Conservation (phyloP, 2,888 invertebrate species). For the Cremastinae sp. region DNA sequence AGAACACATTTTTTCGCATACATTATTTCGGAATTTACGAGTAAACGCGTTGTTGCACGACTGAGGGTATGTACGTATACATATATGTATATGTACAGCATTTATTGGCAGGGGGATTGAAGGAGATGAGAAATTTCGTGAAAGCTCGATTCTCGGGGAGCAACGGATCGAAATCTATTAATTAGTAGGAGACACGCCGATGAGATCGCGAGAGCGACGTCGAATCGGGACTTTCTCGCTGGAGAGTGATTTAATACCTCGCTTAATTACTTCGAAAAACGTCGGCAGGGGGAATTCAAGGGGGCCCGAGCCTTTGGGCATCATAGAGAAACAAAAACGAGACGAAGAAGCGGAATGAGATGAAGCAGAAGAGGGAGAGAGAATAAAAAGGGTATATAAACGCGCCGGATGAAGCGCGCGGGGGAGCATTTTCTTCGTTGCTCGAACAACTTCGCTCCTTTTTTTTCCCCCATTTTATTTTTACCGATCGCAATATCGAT, state of each 20-base stretch:
- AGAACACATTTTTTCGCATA: neutral
- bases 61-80: neutral
- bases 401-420: slow-evolving; percentile 14
- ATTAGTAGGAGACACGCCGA: slow-evolving; percentile 72
- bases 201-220: slow-evolving; percentile 65
- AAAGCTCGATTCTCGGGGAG: slow-evolving; percentile 36
- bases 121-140: slow-evolving; percentile 58
- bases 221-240: slow-evolving; percentile 54
- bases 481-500: slow-evolving; percentile 46
- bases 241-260: slow-evolving; percentile 74
- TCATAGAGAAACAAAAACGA: slow-evolving; percentile 45
- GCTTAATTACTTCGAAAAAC: slow-evolving; percentile 75
- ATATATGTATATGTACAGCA: slow-evolving; percentile 41
- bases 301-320: slow-evolving; percentile 28
- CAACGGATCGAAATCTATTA: slow-evolving; percentile 71
- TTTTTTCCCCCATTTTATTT: slow-evolving; percentile 32
- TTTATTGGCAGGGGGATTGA: slow-evolving; percentile 52
- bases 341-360: slow-evolving; percentile 30
- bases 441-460: slow-evolving; percentile 33
- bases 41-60: neutral
- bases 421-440: slow-evolving; percentile 58
- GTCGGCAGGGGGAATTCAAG: slow-evolving; percentile 62
- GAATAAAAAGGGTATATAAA: slow-evolving; percentile 32
- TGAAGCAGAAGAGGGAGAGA: slow-evolving; percentile 13
- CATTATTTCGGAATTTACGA: neutral